These are phyloP conservation scores for Bombus consobrinus DNA, from an alignment of 1,140 invertebrate species.

Conservation along the genomic window DNA sequence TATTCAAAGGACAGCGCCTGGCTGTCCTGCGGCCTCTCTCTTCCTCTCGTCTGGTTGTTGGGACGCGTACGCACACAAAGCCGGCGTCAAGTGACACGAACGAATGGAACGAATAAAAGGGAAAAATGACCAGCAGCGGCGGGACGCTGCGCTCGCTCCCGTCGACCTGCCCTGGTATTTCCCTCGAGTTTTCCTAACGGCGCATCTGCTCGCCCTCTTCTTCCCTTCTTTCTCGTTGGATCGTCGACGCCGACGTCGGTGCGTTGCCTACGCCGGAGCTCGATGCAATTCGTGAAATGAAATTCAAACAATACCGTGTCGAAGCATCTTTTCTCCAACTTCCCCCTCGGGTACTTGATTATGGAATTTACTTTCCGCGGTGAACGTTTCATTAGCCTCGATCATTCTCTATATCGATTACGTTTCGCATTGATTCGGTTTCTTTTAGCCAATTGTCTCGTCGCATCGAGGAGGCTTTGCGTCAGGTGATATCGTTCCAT, in stretches of 20 bases:
- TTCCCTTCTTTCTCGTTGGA: neutral
- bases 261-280: neutral
- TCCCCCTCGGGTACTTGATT: neutral
- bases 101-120: conserved; percentile 79
- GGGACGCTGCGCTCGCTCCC: conserved; percentile 63
- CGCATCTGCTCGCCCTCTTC: conserved; percentile 19
- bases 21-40: conserved; percentile 14
- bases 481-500: no score
- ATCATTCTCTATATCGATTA: neutral
- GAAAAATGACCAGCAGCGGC: conserved; percentile 77
- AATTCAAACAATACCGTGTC: conserved; percentile 73
- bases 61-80: conserved; percentile 43
- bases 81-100: conserved; percentile 73
- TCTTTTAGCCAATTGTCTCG: neutral
- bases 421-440: neutral
- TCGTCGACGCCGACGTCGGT: neutral
- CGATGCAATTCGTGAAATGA: conserved; percentile 67
- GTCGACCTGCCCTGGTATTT: conserved; percentile 70
- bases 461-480: no score
- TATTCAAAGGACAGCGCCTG: conserved; percentile 70
- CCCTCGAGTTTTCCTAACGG: conserved; percentile 71
- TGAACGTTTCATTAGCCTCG: neutral
- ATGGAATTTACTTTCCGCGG: neutral
- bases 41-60: conserved; percentile 2
- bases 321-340: neutral